Base-by-base conservation (phyloP, 2,888 invertebrate species). In the Therioaphis trifolii region DNA sequence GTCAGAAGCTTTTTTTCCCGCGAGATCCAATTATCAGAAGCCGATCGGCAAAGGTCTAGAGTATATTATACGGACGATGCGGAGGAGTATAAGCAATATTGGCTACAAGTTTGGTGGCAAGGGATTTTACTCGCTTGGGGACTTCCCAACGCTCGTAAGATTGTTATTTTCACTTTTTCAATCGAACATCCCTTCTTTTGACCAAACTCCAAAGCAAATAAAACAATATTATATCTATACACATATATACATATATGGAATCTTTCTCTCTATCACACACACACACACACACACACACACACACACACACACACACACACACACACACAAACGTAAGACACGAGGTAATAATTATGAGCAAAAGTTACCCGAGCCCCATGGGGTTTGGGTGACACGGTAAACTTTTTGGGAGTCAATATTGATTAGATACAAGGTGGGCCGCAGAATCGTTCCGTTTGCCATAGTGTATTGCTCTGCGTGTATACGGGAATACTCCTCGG, bases 121-220 rank as follows among this genome's bases (percentile, higher is more conserved):
- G 74, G 82, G 82, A 74, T 74, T 82, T 72, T 82, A 74, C n/a
- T 74, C 72, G 74, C 82, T 74, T 15, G 72, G 82, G 74, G 82
- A 82, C 82, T 49, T 82, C 82, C 82, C 82, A 74, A 49, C 58
- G 82, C 82, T 82, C 82, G 63, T 82, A 82, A 82, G 82, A 82
- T 82, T 82, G 72, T 82, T 74, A 82, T 82, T 82, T 82, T 82
- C 82, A 74, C 74, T 82, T 82, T 74, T 74, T 82, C 82, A 72
- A 82, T 74, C 61, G 71, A 71, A 71, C 63, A 82, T 74, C 71
- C 71, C 43, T 80, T 35, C 74, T 61, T 58, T 49, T 80, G 61
- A 80, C 71, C 80, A 72, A 80, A 80, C 61, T 82, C 71, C 35
- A 72, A 80, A 80, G 63, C 63, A 74, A 82, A 82, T 63, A 82